Evolutionary conservation across 2,797 vertebrate species (phyloP).

Genomic region (Sylvia borin): DNA sequence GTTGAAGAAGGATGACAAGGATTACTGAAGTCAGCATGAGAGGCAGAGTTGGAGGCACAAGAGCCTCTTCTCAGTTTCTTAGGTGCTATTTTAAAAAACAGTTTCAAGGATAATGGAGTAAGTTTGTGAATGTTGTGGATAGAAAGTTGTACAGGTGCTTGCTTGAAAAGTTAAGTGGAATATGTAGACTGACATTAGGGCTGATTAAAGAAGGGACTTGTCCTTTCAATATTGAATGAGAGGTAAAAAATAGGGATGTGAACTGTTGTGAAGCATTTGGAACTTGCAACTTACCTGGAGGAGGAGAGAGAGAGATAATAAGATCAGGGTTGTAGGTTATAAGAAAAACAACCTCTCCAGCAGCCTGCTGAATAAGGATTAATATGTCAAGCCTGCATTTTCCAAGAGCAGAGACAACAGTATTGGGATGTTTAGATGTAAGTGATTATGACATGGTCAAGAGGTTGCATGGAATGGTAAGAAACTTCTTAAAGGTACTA

Average conservation of each 20-base stretch:
- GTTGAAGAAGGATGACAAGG: background rate
- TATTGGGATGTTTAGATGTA: background rate
- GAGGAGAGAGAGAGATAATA: background rate
- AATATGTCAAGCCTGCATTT: background rate
- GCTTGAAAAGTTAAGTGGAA: background rate
- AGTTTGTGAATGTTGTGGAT: background rate
- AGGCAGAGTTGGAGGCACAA: background rate
- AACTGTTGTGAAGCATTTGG: background rate
- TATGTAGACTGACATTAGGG: background rate
- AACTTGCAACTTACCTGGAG: background rate
- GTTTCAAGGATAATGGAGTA: slow-evolving; percentile 4
- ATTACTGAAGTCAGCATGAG: background rate
- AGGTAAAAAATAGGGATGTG: background rate
- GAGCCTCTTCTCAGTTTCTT: background rate
- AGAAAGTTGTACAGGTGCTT: background rate
- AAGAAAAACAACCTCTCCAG: background rate
- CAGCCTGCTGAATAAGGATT: slow-evolving; percentile 10
- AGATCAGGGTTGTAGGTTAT: background rate
- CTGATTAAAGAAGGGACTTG: background rate
- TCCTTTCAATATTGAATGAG: slow-evolving; percentile 7
- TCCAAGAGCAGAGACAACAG: background rate
- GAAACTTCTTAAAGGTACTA: background rate
- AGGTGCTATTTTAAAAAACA: background rate
- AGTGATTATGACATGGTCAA: background rate
- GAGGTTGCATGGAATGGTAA: background rate